These are phyloP conservation scores for Calliopum simillimum DNA, from an alignment of 2,888 invertebrate species.

Conservation along the genomic window DNA sequence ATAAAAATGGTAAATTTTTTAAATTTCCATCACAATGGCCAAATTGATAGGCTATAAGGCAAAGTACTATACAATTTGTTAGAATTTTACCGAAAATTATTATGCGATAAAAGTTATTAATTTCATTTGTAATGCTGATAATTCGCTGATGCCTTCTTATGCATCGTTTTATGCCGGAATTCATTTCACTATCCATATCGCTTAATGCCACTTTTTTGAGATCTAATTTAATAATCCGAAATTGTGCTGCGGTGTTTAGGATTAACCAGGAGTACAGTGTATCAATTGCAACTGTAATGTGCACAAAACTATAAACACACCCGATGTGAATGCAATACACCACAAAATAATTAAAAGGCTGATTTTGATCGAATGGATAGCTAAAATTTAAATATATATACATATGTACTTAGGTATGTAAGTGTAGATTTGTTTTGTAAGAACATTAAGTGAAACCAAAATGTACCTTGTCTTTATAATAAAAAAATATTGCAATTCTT, in stretches of 20 bases:
- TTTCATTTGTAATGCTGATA: conserved; percentile 9
- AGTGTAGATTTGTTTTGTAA: no score
- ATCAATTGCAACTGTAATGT: conserved; percentile 31
- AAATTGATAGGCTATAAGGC: conserved; percentile 41
- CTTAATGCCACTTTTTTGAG: conserved; percentile 17
- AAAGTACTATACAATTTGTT: conserved; percentile 39
- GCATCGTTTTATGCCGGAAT: conserved; percentile 16
- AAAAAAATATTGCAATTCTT: no score
- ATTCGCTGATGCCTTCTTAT: conserved; percentile 39
- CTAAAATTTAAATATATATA: conserved; percentile 6
- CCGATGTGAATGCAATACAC: conserved; percentile 32
- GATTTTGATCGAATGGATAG: conserved; percentile 26
- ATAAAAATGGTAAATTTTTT: conserved; percentile 31
- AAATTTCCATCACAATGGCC: conserved; percentile 12
- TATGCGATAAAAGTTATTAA: conserved; percentile 37
- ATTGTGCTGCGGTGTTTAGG: conserved; percentile 41
- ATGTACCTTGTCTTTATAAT: no score
- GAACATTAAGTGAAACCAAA: no score
- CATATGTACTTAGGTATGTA: no score
- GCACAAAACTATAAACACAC: conserved; percentile 14
- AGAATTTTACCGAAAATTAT: conserved; percentile 41
- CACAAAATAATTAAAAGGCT: conserved; percentile 28
- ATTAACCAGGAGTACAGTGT: conserved; percentile 43
- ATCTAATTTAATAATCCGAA: conserved; percentile 41
- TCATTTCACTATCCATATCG: conserved; percentile 4